Base-by-base conservation (phyloP, 2,113 vertebrate species). In the Odocoileus virginianus region DNA sequence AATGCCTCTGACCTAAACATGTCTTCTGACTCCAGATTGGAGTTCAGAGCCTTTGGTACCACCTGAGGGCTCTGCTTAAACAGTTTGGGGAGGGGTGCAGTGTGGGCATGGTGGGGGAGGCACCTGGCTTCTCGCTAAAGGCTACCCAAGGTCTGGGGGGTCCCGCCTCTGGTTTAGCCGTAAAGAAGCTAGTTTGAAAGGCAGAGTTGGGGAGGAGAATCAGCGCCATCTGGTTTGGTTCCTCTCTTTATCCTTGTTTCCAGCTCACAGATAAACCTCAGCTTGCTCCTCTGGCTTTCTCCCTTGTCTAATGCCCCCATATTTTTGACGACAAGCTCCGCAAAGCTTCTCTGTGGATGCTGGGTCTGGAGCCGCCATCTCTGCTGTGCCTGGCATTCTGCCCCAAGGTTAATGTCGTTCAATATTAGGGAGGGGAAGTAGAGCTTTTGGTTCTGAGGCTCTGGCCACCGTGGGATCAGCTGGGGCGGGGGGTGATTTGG, bases 1-100 rank as follows among this genome's bases (percentile, higher is more conserved):
- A 71, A 28, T 43, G n/a, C 36, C 33, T 82, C 58, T 16, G 45
- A 45, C 6, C 4, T 40, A 57, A 50, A n/a, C 71, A 13, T 43
- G 79, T 12, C 87, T 91, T 76, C 58, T 57, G 7, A 74, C 14
- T 10, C 30, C 21, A 71, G 58, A 19, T n/a, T 7, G 15, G 25
- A 27, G 67, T 36, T 54, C 64, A 78, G 87, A 85, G 43, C 13
- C 40, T 91, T 96, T 30, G 16, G 60, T 36, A 71, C 2, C 8
- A 17, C 17, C 3, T 45, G 19, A 91, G n/a, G 60, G n/a, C 50
- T 97, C 85, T 95, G 61, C 7, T 87, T 84, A 64, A 84, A 33
- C 36, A 71, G 84, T 9, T 60, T 33, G 43, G 43, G 40, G 60
- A 10, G 11, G 27, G 71, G 7, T 21, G 4, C 14, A 5, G 27